Base-by-base conservation (phyloP, 2,797 vertebrate genomes). In the Myripristis murdjan region DNA sequence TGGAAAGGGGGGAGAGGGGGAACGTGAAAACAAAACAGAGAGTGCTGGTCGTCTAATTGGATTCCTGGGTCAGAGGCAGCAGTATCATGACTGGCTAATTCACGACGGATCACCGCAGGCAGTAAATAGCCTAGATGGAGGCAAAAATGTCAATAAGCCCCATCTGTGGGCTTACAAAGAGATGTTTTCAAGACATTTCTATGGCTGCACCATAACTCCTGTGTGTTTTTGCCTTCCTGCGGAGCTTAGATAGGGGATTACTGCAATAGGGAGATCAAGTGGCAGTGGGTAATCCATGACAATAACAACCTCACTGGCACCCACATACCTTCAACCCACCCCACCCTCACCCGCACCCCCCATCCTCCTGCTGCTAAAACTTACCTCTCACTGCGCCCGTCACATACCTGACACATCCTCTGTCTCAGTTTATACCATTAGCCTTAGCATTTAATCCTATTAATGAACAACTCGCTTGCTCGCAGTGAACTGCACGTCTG, bases 81-180 rank as follows among this genome's bases (percentile, higher is more conserved):
- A 87, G 80, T 88, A 91, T 94, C 88, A 93, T 92, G 92, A 92
- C 91, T 82, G 83, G 86, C 87, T 93, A 93, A 94, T 93, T 93
- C 85, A 83, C 92, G 90, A 93, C 87, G 88, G 92, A 93, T 94
- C 87, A 90, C 90, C 80, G 74, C 81, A 81, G 90, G 90, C 90
- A 80, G 75, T 86, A 87, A 88, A 86, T 82, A 83, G 86, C 69
- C 7, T 65, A 73, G 77, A 84, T 71, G 67, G 68, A 88, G 87
- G 82, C 77, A 82, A 88, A 75, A 83, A 87, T 89, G 79, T 92
- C 92, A 92, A 94, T 93, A 94, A 86, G 77, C 73, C 70, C 69
- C 83, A 83, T 92, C 91, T 77, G 68, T 64, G 46, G 70, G 83
- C 87, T 86, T 87, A 90, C 81, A 86, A 83, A 91, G 89, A 84